Evolutionary conservation across 2,797 vertebrate genomes (phyloP).

Genomic region (Poeciliopsis infans): DNA sequence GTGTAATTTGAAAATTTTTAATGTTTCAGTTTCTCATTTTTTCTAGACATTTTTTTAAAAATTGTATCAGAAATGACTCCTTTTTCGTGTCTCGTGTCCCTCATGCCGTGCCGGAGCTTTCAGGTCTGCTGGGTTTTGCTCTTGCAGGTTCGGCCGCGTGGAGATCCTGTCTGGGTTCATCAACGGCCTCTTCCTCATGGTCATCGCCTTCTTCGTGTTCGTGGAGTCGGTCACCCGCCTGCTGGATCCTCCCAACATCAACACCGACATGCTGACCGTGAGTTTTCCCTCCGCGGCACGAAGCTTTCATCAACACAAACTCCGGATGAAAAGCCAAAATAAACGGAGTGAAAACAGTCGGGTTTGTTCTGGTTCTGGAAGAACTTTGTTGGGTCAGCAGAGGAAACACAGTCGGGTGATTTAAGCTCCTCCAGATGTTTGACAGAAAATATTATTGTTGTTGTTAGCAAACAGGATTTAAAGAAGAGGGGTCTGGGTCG

Average conservation of each 20-base stretch:
- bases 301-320: not conserved
- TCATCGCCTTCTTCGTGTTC: conserved; percentile 98
- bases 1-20: too few species aligned
- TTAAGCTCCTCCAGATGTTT: conserved; percentile 9
- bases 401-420: not conserved
- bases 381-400: not conserved
- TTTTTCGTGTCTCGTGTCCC: too few species aligned
- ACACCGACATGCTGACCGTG: conserved; percentile 98
- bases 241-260: conserved; percentile 95
- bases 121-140: conserved; percentile 4
- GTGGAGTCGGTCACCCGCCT: conserved; percentile 93
- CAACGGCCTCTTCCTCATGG: conserved; percentile 97
- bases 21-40: too few species aligned
- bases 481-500: not conserved
- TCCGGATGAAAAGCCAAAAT: not conserved
- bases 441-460: not conserved
- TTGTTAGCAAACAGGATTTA: not conserved
- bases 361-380: conserved; percentile 6
- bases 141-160: conserved; percentile 90
- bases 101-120: not conserved
- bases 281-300: conserved; percentile 60
- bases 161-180: conserved; percentile 99
- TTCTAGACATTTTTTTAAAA: accelerated
- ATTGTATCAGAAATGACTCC: too few species aligned
- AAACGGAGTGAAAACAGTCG: not conserved